Percentiles rank a stretch among this genome's conserved stretches.
phyloP scores from a whole-genome alignment of 2,888 invertebrate genomes.

The Dryadula phaetusa region DNA sequence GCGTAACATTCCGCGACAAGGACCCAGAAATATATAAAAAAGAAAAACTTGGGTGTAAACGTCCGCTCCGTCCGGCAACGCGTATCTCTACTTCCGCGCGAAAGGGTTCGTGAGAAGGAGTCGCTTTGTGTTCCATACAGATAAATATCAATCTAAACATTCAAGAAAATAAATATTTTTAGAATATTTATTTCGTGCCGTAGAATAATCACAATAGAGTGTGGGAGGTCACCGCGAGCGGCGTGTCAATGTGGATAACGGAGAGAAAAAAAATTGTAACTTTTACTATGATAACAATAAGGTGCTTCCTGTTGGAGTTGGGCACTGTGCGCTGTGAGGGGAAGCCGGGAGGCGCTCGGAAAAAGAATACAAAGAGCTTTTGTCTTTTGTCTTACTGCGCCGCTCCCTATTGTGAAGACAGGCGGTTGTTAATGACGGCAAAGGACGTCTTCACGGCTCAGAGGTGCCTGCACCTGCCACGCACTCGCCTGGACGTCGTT shows the following conservation, averaged over 20 bases:
- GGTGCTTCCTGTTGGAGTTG: neutral
- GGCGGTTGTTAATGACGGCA: slow-evolving; percentile 26
- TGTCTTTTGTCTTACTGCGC: no score
- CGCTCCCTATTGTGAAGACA: slow-evolving; percentile 25
- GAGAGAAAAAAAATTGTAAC: neutral
- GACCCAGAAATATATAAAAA: neutral
- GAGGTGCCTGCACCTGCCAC: neutral
- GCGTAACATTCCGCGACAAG: neutral
- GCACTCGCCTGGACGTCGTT: neutral
- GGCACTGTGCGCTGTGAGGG: neutral
- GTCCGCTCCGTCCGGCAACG: neutral
- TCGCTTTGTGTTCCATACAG: slow-evolving; percentile 9
- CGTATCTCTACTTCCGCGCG: slow-evolving; percentile 21
- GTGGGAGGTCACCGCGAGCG: neutral
- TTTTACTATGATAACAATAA: neutral
- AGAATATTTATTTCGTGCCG: neutral
- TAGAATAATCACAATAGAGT: neutral
- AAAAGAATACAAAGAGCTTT: slow-evolving; percentile 33
- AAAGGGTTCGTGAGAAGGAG: slow-evolving; percentile 1
- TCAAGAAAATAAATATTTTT: slow-evolving; percentile 3
- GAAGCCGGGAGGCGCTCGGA: neutral
- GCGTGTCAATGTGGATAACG: neutral
- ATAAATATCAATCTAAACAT: slow-evolving; percentile 9
- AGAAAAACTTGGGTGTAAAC: neutral
- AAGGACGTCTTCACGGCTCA: slow-evolving; percentile 2